Percentiles rank a stretch among this genome's conserved stretches.
Evolutionary conservation across 2,797 vertebrate species (phyloP).

Genomic region (Cossypha niveicapilla): DNA sequence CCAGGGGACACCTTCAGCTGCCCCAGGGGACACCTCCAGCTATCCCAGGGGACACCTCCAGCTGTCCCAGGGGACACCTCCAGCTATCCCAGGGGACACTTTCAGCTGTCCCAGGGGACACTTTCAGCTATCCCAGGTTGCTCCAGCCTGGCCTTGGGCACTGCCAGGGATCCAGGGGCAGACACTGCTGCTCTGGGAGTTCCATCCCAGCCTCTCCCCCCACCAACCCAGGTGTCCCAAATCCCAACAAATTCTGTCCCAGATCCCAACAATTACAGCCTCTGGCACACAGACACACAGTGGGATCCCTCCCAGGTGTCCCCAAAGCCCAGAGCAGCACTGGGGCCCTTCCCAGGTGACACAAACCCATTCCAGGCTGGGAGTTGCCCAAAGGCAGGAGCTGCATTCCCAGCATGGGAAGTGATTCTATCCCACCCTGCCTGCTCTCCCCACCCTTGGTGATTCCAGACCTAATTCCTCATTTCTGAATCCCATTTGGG

Average conservation of each 20-base stretch:
- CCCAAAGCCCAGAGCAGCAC: background rate
- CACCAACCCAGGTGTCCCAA: background rate
- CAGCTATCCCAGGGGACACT: no score
- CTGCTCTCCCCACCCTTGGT: background rate
- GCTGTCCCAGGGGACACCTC: no score
- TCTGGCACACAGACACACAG: background rate
- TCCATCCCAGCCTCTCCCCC: background rate
- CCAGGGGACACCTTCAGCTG: no score
- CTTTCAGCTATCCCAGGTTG: background rate
- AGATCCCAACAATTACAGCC: background rate
- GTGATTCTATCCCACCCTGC: background rate
- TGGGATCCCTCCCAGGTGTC: background rate
- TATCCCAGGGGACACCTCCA: no score
- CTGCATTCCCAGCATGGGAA: background rate
- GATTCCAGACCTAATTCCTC: background rate
- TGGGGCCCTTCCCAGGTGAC: background rate
- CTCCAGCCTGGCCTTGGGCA: background rate
- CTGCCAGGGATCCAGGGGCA: background rate
- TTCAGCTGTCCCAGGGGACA: background rate
- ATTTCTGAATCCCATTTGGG: background rate
- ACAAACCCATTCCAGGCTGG: background rate
- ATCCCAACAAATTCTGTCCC: background rate
- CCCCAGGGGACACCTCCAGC: no score
- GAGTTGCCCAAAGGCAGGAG: background rate
- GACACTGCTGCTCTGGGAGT: background rate